Conservation (phyloP, 2,797 vertebrate genomes). For the Acrossocheilus fasciatus region DNA sequence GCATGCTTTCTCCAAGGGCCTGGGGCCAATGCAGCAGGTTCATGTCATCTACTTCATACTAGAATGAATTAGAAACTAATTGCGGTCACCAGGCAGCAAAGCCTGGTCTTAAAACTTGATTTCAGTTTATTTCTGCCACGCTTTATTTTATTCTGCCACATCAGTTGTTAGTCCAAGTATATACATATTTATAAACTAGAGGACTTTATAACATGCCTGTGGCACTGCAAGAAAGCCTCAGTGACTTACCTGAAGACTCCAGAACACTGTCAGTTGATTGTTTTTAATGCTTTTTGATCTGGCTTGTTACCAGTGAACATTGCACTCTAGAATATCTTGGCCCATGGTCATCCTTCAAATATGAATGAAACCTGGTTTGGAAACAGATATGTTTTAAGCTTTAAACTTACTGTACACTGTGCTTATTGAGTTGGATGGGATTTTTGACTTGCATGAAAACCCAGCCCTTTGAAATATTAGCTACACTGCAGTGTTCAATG, state of each 20-base stretch:
- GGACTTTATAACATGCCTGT: not conserved
- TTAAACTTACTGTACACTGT: not conserved
- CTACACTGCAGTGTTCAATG: not conserved
- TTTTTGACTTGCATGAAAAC: not conserved
- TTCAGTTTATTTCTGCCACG: not conserved
- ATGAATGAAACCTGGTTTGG: slow-evolving; percentile 32
- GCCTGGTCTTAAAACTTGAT: not conserved
- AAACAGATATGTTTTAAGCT: slow-evolving; percentile 5
- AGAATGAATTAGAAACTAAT: slow-evolving; percentile 27
- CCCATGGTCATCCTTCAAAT: slow-evolving; percentile 38
- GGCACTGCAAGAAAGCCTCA: not conserved
- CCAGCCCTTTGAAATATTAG: not conserved
- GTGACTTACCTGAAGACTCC: not conserved
- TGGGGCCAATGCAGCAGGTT: slow-evolving; percentile 23
- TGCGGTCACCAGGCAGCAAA: not conserved
- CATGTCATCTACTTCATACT: slow-evolving; percentile 27
- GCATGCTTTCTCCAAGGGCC: slow-evolving; percentile 23
- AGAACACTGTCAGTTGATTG: not conserved
- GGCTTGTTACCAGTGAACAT: not conserved
- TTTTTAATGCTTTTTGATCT: slow-evolving; percentile 19
- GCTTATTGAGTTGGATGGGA: not conserved
- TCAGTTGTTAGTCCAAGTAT: slow-evolving; percentile 2
- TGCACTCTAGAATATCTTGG: slow-evolving; percentile 5
- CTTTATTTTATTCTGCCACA: not conserved
- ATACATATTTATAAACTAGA: slow-evolving; percentile 1